These are phyloP conservation scores for Agriopis aurantiaria DNA, from an alignment of 2,888 invertebrate genomes.

Conservation along the genomic window DNA sequence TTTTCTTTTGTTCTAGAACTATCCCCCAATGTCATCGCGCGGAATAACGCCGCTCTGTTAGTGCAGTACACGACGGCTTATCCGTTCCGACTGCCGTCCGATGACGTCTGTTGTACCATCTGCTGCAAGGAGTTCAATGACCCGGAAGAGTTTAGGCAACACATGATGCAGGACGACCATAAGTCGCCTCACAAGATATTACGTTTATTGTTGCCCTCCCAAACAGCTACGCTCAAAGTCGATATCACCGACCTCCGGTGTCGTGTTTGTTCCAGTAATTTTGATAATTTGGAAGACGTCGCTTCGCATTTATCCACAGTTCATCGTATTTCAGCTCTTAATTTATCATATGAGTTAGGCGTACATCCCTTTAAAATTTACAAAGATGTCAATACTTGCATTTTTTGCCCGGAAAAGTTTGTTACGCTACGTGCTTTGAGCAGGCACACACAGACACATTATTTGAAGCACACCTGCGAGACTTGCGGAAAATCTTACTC, in stretches of 20 bases:
- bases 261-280: slow-evolving; percentile 50
- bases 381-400: slow-evolving; percentile 37
- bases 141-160: slow-evolving; percentile 54
- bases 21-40: slow-evolving; percentile 52
- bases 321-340: slow-evolving; percentile 40
- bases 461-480: slow-evolving; percentile 43
- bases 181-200: slow-evolving; percentile 28
- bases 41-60: slow-evolving; percentile 58
- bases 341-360: slow-evolving; percentile 53
- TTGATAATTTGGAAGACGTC: slow-evolving; percentile 49
- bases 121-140: slow-evolving; percentile 56
- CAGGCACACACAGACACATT: slow-evolving; percentile 43
- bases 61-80: slow-evolving; percentile 58
- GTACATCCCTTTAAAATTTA: slow-evolving; percentile 44
- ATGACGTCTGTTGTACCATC: slow-evolving; percentile 28
- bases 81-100: slow-evolving; percentile 58
- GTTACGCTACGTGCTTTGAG: slow-evolving; percentile 40
- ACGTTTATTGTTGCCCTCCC: slow-evolving; percentile 12
- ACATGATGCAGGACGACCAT: slow-evolving; percentile 50
- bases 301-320: slow-evolving; percentile 52
- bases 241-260: slow-evolving; percentile 52
- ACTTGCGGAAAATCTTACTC: slow-evolving; percentile 45
- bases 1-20: slow-evolving; percentile 66
- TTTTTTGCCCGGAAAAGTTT: slow-evolving; percentile 38
- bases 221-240: slow-evolving; percentile 38